These are phyloP conservation scores for Brachirus orientalis DNA, from an alignment of 2,113 vertebrate species.

Conservation along the genomic window DNA sequence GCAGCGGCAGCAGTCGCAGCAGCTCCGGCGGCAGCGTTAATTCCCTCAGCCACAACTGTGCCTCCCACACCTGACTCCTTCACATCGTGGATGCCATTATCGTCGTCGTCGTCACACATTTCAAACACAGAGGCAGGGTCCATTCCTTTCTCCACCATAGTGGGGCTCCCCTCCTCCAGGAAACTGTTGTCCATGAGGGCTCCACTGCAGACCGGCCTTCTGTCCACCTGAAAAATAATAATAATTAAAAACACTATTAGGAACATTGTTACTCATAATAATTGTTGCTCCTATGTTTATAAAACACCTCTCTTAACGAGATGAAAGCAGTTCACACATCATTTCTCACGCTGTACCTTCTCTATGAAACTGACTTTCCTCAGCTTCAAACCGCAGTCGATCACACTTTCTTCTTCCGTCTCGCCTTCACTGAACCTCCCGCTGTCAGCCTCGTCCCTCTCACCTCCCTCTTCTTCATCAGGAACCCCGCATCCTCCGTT, in stretches of 20 bases:
- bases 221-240: constrained; percentile 72
- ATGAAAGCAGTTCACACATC: neutral
- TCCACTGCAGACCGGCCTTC: constrained; percentile 68
- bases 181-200: constrained; percentile 81
- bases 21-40: constrained; percentile 5
- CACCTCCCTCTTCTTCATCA: constrained; percentile 88
- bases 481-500: constrained; percentile 92
- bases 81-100: constrained; percentile 80
- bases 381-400: constrained; percentile 92
- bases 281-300: neutral
- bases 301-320: no score
- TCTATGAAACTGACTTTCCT: constrained; percentile 97
- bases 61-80: constrained; percentile 69
- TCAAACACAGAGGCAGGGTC: constrained; percentile 89
- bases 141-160: constrained; percentile 95
- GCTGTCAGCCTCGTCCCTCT: constrained; percentile 88
- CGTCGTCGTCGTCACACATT: constrained; percentile 90
- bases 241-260: neutral
- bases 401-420: constrained; percentile 85
- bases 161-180: constrained; percentile 94
- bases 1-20: constrained; percentile 15
- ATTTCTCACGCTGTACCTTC: constrained; percentile 63
- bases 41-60: constrained; percentile 22
- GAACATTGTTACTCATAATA: neutral
- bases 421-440: constrained; percentile 84